These are phyloP conservation scores for Crioceris asparagi DNA, from an alignment of 2,888 invertebrate species.

Conservation along the genomic window DNA sequence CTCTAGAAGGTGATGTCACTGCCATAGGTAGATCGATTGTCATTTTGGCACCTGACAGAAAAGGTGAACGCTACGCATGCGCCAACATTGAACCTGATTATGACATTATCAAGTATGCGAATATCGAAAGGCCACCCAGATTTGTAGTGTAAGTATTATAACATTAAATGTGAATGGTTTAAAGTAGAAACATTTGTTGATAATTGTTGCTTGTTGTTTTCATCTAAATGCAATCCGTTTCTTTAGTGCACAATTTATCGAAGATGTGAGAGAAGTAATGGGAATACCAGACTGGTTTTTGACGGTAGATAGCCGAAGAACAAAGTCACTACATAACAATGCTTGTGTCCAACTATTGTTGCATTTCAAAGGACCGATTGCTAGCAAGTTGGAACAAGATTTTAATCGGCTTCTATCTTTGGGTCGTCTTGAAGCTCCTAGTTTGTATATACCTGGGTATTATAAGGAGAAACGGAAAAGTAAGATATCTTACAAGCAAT, in stretches of 20 bases:
- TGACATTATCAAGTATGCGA: constrained; percentile 81
- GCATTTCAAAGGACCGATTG: constrained; percentile 77
- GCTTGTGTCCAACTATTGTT: constrained; percentile 76
- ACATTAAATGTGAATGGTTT: background rate
- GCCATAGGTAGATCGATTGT: constrained; percentile 81
- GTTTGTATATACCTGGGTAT: constrained; percentile 68
- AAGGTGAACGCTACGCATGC: constrained; percentile 68
- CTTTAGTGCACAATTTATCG: constrained; percentile 76
- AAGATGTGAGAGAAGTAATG: constrained; percentile 68
- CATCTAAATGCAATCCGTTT: background rate
- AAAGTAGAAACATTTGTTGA: background rate
- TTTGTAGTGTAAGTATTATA: constrained; percentile 66
- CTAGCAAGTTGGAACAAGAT: constrained; percentile 68
- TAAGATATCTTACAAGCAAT: constrained; percentile 62
- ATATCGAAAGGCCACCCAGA: constrained; percentile 75
- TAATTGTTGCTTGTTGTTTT: background rate
- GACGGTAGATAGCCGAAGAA: constrained; percentile 70
- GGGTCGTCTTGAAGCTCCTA: constrained; percentile 64
- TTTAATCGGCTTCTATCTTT: constrained; percentile 63
- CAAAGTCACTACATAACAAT: constrained; percentile 63
- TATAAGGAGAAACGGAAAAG: constrained; percentile 58
- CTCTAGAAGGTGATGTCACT: constrained; percentile 64
- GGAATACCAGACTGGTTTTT: constrained; percentile 87
- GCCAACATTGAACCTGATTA: constrained; percentile 86
- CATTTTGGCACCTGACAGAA: constrained; percentile 64